These are phyloP conservation scores for Simalia tracyae DNA, from an alignment of 2,797 vertebrate genomes.

Conservation along the genomic window DNA sequence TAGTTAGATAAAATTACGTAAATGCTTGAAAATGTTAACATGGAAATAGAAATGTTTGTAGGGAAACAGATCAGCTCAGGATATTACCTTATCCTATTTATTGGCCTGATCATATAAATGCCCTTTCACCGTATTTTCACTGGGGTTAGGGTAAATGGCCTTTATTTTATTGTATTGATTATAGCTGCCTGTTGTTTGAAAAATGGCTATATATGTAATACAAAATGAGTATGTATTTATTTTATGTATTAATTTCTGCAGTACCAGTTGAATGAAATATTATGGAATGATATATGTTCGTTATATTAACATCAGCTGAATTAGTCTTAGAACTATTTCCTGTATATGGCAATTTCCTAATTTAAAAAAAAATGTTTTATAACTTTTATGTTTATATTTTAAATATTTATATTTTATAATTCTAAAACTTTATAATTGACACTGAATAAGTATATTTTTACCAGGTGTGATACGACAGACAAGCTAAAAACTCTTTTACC, in stretches of 20 bases:
- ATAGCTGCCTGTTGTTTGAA: neutral
- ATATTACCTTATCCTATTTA: no score
- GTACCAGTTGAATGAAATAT: neutral
- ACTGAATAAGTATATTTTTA: constrained; percentile 42
- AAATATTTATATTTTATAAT: constrained; percentile 4
- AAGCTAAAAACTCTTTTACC: constrained; percentile 90
- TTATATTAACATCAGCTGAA: neutral
- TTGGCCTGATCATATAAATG: neutral
- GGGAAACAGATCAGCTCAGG: neutral
- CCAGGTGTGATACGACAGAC: constrained; percentile 92
- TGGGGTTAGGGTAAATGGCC: neutral
- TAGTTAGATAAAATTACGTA: neutral
- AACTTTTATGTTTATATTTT: neutral
- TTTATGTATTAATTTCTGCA: neutral
- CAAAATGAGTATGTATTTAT: neutral
- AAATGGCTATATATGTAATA: neutral
- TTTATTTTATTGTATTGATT: constrained; percentile 2
- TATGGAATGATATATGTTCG: neutral
- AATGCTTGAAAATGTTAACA: neutral
- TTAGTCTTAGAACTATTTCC: neutral
- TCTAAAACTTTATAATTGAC: neutral
- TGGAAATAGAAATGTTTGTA: neutral
- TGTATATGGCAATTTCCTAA: neutral
- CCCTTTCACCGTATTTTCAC: neutral
- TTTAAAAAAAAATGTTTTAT: neutral